Evolutionary conservation across 2,888 invertebrate species (phyloP), one percentile per base, ranked within the genome.

Genomic region (Callimorpha dominula): DNA sequence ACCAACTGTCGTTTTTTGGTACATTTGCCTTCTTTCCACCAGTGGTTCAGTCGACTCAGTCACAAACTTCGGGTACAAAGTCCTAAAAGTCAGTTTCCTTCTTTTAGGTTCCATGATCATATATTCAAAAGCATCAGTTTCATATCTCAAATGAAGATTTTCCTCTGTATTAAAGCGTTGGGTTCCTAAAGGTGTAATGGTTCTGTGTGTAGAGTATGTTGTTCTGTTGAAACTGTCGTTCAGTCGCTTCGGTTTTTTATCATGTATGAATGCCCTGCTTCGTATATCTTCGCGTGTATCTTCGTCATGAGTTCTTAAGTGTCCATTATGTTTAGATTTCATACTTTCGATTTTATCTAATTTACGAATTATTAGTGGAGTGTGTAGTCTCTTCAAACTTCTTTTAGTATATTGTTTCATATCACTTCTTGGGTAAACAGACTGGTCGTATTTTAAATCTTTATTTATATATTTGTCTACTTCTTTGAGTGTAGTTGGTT

Each of bases 61-160:
- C 20, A 4, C 43, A 52, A 64, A 52, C n/a, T 70, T 52, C 20
- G 64, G 64, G 5, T 70, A 52, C 1, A 64, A 20, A 11, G 64
- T 64, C 15, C 42, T 64, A 31, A 54, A 54, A 3, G 42, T 64
- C 4, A 64, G 12, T 52, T 64, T 64, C 50, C 64, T 70, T 52
- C 40, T 64, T 20, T 17, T 64, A 11, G 9, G 14, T n/a, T 63
- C 50, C 20, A 7, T 69, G 1, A 49, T 63, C 9, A 63, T 31
- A 63, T 50, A 63, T 50, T 62, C 63, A 2, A 40, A 69, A 17
- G 63, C 49, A 14, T 62, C 63, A 4, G 69, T 62, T 40, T 69
- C 63, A 31, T 69, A 69, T 63, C 60, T 69, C 46, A 60, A 14
- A 11, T 60, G 14, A 12, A 43, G 14, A 31, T 49, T 15, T 20